Base-by-base conservation (phyloP, 2,888 invertebrate genomes). In the Dorcus hopei region DNA sequence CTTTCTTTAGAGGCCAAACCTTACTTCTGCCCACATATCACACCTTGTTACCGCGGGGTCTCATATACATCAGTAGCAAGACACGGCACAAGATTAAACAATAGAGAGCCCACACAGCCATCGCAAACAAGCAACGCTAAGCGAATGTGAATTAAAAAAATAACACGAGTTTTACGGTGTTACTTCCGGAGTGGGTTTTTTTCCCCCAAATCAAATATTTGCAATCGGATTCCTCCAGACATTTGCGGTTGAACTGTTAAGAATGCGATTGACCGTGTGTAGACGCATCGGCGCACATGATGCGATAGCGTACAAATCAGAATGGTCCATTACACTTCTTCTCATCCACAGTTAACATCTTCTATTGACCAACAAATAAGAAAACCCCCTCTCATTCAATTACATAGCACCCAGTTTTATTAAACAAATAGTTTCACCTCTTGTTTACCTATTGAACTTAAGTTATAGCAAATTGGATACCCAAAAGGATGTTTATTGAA, bases 251-350 rank as follows among this genome's bases (percentile, higher is more conserved):
- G 65, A 69, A 62, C 68, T 63, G 68, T 54, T 66, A 63, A 67
- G 70, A 68, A 70, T 68, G 64, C 68, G 65, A 68, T 70, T 68
- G 72, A 67, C 70, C 68, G 66, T 64, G 61, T 59, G 62, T 33
- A 38, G 55, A 56, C 49, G 67, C 70, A 72, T 67, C 63, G 69
- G 67, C 59, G 68, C 71, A 68, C 64, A 64, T 72, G 69, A 74
- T 73, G 66, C 69, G 72, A 73, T 74, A 73, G 72, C 72, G 74
- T 72, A 72, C 73, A 70, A 74, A 73, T 74, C 70, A 71, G 66
- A 65, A 64, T 70, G 74, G 68, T 68, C 72, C 73, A 74, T 74
- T 74, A 70, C 67, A 65, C 68, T 60, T 54, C 60, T 33, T 33
- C 26, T 33, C 26, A 33, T 33, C 26, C 26, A 33, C 26, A 33